A percentile compares a stretch with the other conserved stretches of the same genome.
Evolutionary conservation across 2,113 vertebrate species (phyloP).

Genomic region (Poicephalus gulielmi): DNA sequence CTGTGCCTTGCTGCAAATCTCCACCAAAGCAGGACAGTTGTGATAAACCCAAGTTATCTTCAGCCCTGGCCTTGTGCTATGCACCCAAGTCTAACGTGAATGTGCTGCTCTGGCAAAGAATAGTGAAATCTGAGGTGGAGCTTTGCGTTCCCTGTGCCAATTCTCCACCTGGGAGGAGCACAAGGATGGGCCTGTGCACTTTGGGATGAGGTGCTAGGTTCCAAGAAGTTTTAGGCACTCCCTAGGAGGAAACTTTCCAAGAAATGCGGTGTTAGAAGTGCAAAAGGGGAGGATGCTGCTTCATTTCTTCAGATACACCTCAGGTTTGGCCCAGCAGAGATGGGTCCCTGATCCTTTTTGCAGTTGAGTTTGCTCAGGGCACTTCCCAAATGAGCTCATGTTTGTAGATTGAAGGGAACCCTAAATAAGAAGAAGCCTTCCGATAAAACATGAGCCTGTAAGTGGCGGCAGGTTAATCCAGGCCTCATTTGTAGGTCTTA

Average conservation of each 20-base stretch:
- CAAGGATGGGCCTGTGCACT: fast-evolving
- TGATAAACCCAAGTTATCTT: not conserved
- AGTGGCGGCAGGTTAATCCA: not conserved
- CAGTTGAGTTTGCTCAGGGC: not conserved
- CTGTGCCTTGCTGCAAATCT: not conserved
- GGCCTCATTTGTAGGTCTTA: not conserved
- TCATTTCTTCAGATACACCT: fast-evolving
- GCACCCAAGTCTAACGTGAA: fast-evolving
- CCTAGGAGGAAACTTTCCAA: not conserved
- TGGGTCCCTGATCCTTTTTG: not conserved
- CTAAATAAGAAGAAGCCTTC: not conserved
- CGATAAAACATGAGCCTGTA: not conserved
- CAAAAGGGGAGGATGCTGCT: not conserved
- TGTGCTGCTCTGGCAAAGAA: not conserved
- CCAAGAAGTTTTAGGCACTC: fast-evolving
- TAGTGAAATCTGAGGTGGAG: not conserved
- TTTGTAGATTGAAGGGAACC: not conserved
- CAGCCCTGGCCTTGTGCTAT: fast-evolving
- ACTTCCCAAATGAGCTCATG: not conserved
- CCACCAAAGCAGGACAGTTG: not conserved
- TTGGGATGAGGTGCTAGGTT: not conserved
- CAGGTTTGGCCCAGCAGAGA: not conserved
- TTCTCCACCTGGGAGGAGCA: not conserved
- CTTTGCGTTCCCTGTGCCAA: fast-evolving
- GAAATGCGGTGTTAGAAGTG: not conserved